Base-by-base conservation (phyloP, 2,797 vertebrate genomes). In the Silurus lanzhouensis region DNA sequence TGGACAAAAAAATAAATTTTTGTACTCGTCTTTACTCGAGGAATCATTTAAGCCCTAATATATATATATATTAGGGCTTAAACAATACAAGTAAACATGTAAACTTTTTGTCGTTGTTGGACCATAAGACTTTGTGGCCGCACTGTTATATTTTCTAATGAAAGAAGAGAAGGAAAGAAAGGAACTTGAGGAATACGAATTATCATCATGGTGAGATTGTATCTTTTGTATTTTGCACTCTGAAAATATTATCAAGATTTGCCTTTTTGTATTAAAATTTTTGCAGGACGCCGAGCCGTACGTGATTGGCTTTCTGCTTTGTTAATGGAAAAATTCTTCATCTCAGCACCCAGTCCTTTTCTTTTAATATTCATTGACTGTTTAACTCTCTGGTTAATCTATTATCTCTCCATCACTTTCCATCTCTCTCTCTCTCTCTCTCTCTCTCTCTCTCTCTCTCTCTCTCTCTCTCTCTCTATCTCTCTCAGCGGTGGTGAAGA, bases 401-500 rank as follows among this genome's bases (percentile, higher is more conserved):
- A 8, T 48, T 46, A 0, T 31, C 3, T 82, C 17, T 87, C 22
- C n/a, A 5, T 20, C 57, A 22, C 5, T 20, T 1, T 58, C 25
- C 0, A 6, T 52, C 15, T 63, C 25, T 46, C 0, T 27, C 3
- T 83, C 38, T 27, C 3, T 83, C 38, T 84, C 92, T 27, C 10
- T 52, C 15, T 63, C 25, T 46, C 0, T 27, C 3, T 83, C 67
- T 46, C 38, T 31, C 25, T 31, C 25, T 31, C 0, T 66, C 13
- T 20, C 5, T 67, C 14, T 27, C 8, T 44, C 15, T 20, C 67
- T 44, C 20, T 72, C 20, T 20, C 7, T 70, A 8, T 61, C 38
- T 67, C 0, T 0, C 2, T 84, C 92, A 97, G 97, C 95, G 0
- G 95, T 96, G 0, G 91, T 93, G 0, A 99, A 99, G 91, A 96